A percentile compares a stretch with the other conserved stretches of the same genome.
These are phyloP conservation scores for Rhabdomys pumilio DNA, from an alignment of 2,797 vertebrate species.

Conservation along the genomic window DNA sequence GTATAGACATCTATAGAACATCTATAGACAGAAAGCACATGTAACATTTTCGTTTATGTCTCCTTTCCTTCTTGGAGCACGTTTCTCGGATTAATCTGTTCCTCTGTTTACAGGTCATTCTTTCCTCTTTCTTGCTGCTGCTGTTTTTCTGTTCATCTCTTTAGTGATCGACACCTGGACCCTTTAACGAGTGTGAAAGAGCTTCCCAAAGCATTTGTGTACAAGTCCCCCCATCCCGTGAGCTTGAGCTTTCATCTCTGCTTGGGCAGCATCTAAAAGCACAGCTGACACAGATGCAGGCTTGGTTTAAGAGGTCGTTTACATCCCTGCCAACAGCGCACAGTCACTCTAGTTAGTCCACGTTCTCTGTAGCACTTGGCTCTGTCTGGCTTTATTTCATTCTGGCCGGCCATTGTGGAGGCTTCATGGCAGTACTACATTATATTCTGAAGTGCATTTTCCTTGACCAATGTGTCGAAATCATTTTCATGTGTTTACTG, in stretches of 20 bases:
- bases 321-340: neutral
- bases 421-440: neutral
- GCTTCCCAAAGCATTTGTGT: neutral
- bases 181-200: neutral
- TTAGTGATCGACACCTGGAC: neutral
- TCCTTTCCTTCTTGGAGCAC: neutral
- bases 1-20: neutral
- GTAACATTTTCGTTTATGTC: neutral
- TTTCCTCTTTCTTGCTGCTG: neutral
- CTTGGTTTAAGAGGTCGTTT: constrained; percentile 9
- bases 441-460: neutral
- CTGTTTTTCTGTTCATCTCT: neutral
- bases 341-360: neutral
- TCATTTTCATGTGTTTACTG: constrained; percentile 45
- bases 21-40: neutral
- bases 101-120: neutral
- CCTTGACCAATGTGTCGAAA: neutral
- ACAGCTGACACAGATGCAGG: neutral
- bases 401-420: neutral
- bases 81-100: neutral
- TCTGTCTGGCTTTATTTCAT: neutral
- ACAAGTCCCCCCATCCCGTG: neutral
- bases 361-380: neutral
- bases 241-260: neutral
- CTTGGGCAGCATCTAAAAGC: neutral